phyloP scores from a whole-genome alignment of 2,113 vertebrate species.

The Agelaius phoeniceus region DNA sequence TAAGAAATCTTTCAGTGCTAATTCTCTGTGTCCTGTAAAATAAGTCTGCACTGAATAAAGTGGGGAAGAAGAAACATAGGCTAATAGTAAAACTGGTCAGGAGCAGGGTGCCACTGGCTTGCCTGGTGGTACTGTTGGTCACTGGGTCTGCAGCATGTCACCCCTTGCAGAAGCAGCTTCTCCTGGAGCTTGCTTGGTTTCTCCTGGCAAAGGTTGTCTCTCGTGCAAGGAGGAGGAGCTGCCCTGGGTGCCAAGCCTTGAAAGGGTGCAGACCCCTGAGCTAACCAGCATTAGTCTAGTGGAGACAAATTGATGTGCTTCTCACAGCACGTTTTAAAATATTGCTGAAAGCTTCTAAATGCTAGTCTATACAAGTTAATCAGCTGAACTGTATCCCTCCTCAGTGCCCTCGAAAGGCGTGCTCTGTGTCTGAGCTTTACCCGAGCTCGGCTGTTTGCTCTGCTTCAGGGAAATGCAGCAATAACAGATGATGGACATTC shows the following conservation, averaged over 20 bases:
- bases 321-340: background rate
- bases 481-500: constrained; percentile 5
- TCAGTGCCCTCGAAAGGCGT: background rate
- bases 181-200: background rate
- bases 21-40: background rate
- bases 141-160: background rate
- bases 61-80: background rate
- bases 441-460: background rate
- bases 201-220: background rate
- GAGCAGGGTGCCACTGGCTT: background rate
- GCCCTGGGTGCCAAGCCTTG: background rate
- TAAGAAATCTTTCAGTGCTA: background rate
- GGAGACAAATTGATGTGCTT: background rate
- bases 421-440: background rate
- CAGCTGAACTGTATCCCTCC: background rate
- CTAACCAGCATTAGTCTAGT: background rate
- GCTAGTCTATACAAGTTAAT: background rate
- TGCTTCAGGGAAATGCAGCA: background rate
- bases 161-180: background rate
- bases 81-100: background rate
- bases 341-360: background rate
- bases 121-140: rapidly evolving
- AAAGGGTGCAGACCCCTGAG: background rate
- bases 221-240: background rate
- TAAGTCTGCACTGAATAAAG: background rate